A percentile compares a stretch with the other conserved stretches of the same genome.
These are phyloP conservation scores for Remorina albescens DNA, from an alignment of 2,797 vertebrate genomes.

Conservation along the genomic window DNA sequence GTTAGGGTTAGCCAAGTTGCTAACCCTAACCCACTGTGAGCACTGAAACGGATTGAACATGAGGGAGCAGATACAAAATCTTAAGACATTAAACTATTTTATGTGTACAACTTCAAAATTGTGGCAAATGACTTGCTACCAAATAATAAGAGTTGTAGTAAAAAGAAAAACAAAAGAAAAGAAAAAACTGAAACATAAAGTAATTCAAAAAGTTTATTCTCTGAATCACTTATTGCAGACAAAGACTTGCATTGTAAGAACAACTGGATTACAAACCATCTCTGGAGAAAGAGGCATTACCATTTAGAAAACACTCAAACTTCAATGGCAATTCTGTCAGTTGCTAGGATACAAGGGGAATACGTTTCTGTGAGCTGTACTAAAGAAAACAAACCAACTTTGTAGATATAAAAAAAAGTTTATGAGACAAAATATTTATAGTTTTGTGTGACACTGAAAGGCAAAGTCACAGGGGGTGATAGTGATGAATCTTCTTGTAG, in stretches of 20 bases:
- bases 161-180: conserved; percentile 1
- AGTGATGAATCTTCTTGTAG: conserved; percentile 8
- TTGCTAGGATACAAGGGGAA: conserved; percentile 79
- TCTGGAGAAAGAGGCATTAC: conserved; percentile 56
- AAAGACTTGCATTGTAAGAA: conserved; percentile 71
- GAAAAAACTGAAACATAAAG: conserved; percentile 6
- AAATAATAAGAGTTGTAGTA: not conserved
- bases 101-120: not conserved
- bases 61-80: conserved; percentile 21
- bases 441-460: conserved; percentile 39
- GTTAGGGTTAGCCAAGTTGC: too few relatives aligned
- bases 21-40: too few relatives aligned
- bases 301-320: conserved; percentile 75
- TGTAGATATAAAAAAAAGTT: conserved; percentile 63
- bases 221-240: conserved; percentile 73
- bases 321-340: conserved; percentile 68
- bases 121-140: conserved; percentile 1
- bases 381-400: conserved; percentile 58
- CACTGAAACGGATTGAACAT: conserved; percentile 45
- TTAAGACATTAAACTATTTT: not conserved
- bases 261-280: conserved; percentile 70
- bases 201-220: conserved; percentile 64
- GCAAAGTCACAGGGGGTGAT: conserved; percentile 28
- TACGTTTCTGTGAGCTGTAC: conserved; percentile 64
- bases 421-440: not conserved